Conservation (phyloP, 2,797 vertebrate genomes). For the Martes flavigula region DNA sequence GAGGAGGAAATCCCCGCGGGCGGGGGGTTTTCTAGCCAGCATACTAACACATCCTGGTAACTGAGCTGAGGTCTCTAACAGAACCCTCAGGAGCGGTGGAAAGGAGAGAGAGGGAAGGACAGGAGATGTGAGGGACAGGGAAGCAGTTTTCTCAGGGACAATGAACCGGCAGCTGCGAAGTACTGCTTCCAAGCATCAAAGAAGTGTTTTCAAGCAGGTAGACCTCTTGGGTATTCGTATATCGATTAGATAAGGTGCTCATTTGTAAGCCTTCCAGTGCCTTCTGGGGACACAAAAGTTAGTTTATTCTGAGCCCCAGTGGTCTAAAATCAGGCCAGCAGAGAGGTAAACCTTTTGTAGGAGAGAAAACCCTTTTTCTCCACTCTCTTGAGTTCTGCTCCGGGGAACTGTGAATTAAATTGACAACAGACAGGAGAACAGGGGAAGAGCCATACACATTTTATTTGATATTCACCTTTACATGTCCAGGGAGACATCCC, state of each 20-base stretch:
- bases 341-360: background rate
- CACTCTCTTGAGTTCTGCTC: background rate
- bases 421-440: background rate
- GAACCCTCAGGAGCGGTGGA: background rate
- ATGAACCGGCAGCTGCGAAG: background rate
- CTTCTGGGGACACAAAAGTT: background rate
- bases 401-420: background rate
- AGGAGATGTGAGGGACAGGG: background rate
- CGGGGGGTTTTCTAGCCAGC: background rate
- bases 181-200: background rate
- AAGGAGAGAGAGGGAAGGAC: background rate
- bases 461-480: background rate
- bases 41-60: background rate
- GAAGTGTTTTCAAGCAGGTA: background rate
- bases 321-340: background rate
- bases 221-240: background rate
- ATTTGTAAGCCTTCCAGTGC: background rate
- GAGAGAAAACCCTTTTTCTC: background rate
- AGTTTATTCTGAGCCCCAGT: background rate
- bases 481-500: background rate
- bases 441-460: background rate
- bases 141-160: background rate
- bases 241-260: background rate
- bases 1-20: background rate
- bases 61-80: background rate